phyloP scores from a whole-genome alignment of 2,113 vertebrate genomes.

The Furnarius figulus region DNA sequence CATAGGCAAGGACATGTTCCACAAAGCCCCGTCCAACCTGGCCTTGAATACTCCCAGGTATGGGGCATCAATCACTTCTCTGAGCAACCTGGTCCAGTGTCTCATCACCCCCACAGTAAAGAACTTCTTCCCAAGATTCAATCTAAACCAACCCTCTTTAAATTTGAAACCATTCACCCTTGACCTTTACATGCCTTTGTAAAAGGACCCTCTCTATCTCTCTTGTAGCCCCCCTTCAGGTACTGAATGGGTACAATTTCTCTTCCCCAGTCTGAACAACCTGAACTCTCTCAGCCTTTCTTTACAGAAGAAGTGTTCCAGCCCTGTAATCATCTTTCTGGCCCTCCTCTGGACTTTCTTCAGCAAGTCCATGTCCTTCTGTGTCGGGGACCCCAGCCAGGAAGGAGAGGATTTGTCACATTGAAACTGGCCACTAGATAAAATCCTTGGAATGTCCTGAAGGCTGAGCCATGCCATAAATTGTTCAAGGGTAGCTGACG shows the following conservation, averaged over 20 bases:
- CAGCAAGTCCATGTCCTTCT: background rate
- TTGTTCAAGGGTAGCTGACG: background rate
- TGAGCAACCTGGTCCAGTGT: background rate
- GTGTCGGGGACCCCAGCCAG: background rate
- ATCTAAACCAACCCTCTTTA: background rate
- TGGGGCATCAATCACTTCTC: background rate
- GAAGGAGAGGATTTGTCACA: background rate
- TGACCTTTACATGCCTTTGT: background rate
- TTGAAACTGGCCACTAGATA: background rate
- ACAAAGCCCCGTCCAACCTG: background rate
- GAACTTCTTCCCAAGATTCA: background rate
- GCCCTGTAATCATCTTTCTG: background rate
- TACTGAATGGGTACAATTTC: background rate
- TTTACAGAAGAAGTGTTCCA: background rate
- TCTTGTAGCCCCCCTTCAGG: background rate
- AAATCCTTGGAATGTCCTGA: background rate
- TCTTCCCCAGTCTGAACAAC: background rate
- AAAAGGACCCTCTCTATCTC: background rate
- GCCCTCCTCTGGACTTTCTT: background rate
- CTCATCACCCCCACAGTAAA: background rate
- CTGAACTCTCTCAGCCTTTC: background rate
- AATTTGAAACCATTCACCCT: background rate
- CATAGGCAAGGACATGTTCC: background rate
- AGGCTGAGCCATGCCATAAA: background rate
- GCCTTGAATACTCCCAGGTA: background rate